Base-by-base conservation (phyloP, 1,140 invertebrate species). In the Zaprionus ornatus region DNA sequence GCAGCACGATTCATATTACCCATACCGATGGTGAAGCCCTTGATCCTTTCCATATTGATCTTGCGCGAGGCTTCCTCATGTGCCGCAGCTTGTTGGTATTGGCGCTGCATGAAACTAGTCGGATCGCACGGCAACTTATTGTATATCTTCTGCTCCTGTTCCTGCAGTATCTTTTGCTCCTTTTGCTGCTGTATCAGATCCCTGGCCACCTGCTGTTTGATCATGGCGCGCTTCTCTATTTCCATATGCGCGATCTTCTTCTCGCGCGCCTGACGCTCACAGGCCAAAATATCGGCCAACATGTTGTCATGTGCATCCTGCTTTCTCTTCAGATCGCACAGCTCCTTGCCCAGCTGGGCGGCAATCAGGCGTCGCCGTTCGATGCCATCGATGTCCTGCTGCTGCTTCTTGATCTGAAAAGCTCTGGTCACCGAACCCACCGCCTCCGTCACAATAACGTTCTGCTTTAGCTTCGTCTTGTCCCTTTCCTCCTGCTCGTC, bases 71-170 rank as follows among this genome's bases (percentile, higher is more conserved):
- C 25, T 9, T 56, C 60, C 1, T 68, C 42, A 13, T 55, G 55
- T 0, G 13, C 63, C 40, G 9, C 21, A 9, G 57, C 32, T 29
- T 48, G 42, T 12, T 64, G 59, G 23, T 80, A 63, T 12, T 87
- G 83, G 1, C 83, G 80, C 60, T 87, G 66, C 48, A 85, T 81
- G 35, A 87, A 87, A 56, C 77, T 73, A 37, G 84, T 87, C 7
- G 59, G 29, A 13, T 82, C 84, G 23, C 29, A 35, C 9, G 56
- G n/a, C 5, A 52, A 40, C 10, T 54, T 23, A 1, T 66, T 66
- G 2, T n/a, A 21, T 9, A 80, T 50, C 5, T 45, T 37, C 7
- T 63, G 60, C 10, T 59, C 63, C 42, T 77, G 66, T 0, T 80
- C 73, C 2, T 61, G 65, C 56, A 72, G 77, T 59, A 80, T 66